Evolutionary conservation across 2,113 vertebrate genomes (phyloP).

Genomic region (Oryzias celebensis): DNA sequence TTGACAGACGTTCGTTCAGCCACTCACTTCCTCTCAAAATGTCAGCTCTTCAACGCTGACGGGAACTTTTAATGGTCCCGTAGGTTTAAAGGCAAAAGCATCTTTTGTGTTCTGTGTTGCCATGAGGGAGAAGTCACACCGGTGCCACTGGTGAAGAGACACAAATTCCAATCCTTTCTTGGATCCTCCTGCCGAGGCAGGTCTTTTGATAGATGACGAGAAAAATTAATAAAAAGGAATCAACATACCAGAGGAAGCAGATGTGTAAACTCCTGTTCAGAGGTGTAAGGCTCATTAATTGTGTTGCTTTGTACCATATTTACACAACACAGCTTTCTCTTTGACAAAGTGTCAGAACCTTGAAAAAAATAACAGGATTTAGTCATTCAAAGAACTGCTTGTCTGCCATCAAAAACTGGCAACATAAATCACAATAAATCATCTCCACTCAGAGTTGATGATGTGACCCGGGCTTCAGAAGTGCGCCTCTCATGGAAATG

Average conservation of each 20-base stretch:
- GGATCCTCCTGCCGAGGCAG: constrained; percentile 37
- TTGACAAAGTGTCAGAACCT: constrained; percentile 33
- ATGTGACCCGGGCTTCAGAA: constrained; percentile 21
- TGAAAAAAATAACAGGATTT: constrained; percentile 20
- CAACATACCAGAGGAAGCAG: constrained; percentile 59
- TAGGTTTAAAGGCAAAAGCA: constrained; percentile 37
- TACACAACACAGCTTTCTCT: constrained; percentile 33
- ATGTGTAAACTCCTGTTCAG: constrained; percentile 62
- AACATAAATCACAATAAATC: constrained; percentile 5
- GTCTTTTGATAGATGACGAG: constrained; percentile 58
- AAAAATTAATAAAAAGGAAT: constrained; percentile 55
- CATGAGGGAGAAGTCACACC: constrained; percentile 35
- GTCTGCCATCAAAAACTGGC: constrained; percentile 4
- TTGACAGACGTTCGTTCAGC: constrained; percentile 6
- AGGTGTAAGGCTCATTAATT: constrained; percentile 61
- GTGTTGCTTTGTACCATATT: constrained; percentile 41
- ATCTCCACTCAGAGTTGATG: constrained; percentile 31
- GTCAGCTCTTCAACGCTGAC: constrained; percentile 38
- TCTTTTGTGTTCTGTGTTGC: constrained; percentile 32
- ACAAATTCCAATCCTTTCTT: constrained; percentile 20
- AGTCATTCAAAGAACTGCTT: constrained; percentile 36
- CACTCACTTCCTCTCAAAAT: constrained; percentile 37
- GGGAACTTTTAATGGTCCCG: constrained; percentile 44
- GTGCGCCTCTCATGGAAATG: constrained; percentile 34
- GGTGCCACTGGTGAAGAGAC: constrained; percentile 25